Evolutionary conservation across 2,113 vertebrate genomes (phyloP).

Genomic region (Oreocharis arfaki): DNA sequence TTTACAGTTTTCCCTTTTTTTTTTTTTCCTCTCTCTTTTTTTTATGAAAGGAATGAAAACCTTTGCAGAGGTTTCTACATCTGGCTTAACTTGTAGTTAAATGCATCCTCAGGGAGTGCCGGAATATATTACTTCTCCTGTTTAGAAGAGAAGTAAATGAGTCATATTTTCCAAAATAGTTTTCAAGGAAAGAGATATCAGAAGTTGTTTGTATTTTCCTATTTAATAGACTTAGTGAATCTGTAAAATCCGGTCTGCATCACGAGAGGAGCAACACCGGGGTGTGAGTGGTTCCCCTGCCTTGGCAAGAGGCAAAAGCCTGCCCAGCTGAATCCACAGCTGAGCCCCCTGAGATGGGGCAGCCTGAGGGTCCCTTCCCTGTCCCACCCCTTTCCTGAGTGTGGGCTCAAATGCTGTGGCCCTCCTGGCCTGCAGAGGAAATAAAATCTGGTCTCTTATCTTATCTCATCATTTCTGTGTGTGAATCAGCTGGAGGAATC

Average conservation of each 20-base stretch:
- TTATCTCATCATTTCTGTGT: not conserved
- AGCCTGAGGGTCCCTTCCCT: not conserved
- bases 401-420: not conserved
- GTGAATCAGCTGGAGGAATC: not conserved
- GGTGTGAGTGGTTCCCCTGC: not conserved
- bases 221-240: not conserved
- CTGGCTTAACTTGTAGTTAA: not conserved
- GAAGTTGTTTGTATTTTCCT: not conserved
- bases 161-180: not conserved
- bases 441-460: not conserved
- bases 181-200: not conserved
- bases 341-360: not conserved
- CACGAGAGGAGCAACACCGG: accelerated
- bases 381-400: not conserved
- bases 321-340: not conserved
- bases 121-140: constrained; percentile 50
- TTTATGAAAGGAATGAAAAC: not conserved
- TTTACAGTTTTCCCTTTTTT: not conserved
- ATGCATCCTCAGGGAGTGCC: constrained; percentile 4
- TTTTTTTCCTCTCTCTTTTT: not conserved
- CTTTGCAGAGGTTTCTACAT: not conserved
- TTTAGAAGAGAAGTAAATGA: constrained; percentile 37
- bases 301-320: not conserved
- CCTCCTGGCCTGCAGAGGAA: not conserved
- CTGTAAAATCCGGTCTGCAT: not conserved